A percentile compares a stretch with the other conserved stretches of the same genome.
phyloP scores from a whole-genome alignment of 2,113 vertebrate species.

The Boleophthalmus pectinirostris region DNA sequence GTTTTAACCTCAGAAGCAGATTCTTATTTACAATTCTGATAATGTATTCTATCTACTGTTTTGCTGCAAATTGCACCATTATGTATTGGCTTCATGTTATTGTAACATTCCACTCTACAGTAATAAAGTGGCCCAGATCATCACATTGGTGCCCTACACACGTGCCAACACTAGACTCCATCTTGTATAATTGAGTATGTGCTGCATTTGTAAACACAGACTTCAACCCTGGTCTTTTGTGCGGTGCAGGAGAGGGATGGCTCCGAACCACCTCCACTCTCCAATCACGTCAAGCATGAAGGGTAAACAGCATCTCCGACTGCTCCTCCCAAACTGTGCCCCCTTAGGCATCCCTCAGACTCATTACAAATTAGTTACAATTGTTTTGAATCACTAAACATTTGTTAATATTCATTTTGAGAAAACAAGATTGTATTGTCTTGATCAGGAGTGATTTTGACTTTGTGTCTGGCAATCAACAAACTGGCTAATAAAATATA shows the following conservation, averaged over 20 bases:
- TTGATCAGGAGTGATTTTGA: background rate
- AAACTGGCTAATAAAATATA: background rate
- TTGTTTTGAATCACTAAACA: background rate
- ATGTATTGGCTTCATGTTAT: background rate
- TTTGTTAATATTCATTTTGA: background rate
- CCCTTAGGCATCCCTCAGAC: background rate
- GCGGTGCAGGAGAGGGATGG: constrained; percentile 38
- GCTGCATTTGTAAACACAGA: constrained; percentile 33
- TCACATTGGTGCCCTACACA: constrained; percentile 11
- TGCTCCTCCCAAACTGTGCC: constrained; percentile 36
- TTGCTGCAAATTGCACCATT: background rate
- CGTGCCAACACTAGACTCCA: constrained; percentile 38
- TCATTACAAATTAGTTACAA: background rate
- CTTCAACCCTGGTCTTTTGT: constrained; percentile 51
- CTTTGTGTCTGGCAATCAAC: background rate
- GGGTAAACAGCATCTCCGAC: constrained; percentile 59
- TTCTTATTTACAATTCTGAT: background rate
- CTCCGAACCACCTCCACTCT: constrained; percentile 50
- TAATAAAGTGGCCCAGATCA: constrained; percentile 7
- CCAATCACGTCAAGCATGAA: constrained; percentile 63
- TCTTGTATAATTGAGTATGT: constrained; percentile 55
- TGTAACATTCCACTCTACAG: background rate
- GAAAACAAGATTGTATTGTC: background rate
- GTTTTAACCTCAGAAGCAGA: background rate
- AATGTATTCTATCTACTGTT: background rate